Conservation (phyloP, 2,797 vertebrate species). For the Periparus ater region DNA sequence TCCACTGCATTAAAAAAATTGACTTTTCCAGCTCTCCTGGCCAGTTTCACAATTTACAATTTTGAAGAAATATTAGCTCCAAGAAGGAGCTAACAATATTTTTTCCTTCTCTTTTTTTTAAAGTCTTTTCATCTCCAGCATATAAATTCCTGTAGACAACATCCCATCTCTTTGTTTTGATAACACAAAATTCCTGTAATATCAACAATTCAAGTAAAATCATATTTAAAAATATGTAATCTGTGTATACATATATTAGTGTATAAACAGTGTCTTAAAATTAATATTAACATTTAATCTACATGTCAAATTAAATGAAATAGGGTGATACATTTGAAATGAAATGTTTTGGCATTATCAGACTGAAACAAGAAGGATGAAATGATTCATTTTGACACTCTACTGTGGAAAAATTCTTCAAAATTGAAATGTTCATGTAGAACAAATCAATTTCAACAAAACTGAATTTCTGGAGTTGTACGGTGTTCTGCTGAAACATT, state of each 20-base stretch:
- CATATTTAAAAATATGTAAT: background rate
- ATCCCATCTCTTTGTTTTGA: background rate
- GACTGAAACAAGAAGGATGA: background rate
- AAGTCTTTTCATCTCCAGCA: background rate
- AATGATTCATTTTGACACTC: slow-evolving; percentile 40
- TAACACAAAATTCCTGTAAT: background rate
- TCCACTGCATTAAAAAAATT: background rate
- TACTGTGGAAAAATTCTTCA: background rate
- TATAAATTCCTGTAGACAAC: background rate
- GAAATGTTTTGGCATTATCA: slow-evolving; percentile 34
- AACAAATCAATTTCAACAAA: background rate
- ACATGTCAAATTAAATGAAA: background rate
- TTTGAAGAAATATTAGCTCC: background rate
- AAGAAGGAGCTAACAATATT: background rate
- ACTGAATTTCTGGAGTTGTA: background rate
- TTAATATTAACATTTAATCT: background rate
- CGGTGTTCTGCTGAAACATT: background rate
- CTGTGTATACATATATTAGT: background rate
- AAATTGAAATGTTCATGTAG: background rate
- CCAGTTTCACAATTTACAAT: background rate
- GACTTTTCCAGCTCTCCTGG: background rate
- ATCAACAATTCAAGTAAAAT: background rate
- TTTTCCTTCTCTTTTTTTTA: background rate
- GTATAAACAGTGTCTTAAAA: background rate
- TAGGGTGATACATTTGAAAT: background rate